phyloP scores from a whole-genome alignment of 2,888 invertebrate species.

The Chymomyza fuscimana region DNA sequence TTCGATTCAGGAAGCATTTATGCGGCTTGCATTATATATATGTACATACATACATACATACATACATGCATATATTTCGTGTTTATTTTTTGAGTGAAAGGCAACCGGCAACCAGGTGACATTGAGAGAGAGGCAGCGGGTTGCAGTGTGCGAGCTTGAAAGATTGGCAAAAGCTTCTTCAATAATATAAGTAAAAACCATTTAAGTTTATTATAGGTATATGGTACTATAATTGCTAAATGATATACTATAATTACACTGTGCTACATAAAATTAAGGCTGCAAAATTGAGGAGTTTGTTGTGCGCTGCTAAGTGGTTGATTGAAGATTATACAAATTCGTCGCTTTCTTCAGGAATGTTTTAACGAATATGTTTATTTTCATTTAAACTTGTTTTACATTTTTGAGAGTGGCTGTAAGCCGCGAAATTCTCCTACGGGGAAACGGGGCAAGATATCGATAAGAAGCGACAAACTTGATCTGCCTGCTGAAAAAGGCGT shows the following conservation, averaged over 20 bases:
- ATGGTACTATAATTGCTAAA: not conserved
- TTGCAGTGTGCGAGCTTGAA: not conserved
- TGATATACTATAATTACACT: not conserved
- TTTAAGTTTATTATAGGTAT: not conserved
- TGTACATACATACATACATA: no score
- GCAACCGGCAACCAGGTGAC: not conserved
- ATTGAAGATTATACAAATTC: no score
- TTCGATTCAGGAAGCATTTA: slow-evolving; percentile 70
- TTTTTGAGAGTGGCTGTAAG: no score
- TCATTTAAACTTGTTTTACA: no score
- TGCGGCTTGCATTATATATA: slow-evolving; percentile 49
- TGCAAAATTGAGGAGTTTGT: not conserved
- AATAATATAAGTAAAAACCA: not conserved
- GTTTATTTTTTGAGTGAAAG: not conserved
- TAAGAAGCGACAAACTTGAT: no score
- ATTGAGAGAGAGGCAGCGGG: not conserved
- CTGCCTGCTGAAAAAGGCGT: no score
- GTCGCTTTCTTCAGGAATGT: no score
- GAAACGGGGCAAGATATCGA: no score
- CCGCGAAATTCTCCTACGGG: no score
- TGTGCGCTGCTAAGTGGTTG: no score
- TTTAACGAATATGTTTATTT: no score
- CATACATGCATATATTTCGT: not conserved
- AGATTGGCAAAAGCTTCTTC: not conserved
- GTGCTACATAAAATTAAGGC: not conserved